Conservation (phyloP, 2,113 vertebrate species). For the Pleuronectes platessa region DNA sequence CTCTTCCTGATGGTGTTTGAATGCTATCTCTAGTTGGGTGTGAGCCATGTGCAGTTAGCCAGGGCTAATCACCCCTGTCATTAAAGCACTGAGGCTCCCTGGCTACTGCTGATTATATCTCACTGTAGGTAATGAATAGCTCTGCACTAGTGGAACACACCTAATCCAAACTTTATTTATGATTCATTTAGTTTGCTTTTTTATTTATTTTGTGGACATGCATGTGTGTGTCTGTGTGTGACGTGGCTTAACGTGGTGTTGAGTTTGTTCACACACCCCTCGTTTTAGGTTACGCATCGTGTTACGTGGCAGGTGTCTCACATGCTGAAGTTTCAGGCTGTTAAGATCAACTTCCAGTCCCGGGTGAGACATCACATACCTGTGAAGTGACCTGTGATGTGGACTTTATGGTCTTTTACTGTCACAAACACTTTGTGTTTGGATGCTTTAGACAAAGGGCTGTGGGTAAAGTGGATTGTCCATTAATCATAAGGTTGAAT, state of each 20-base stretch:
- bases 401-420: neutral
- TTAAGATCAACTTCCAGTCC: constrained; percentile 28
- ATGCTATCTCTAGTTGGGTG: constrained; percentile 25
- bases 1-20: constrained; percentile 26
- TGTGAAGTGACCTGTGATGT: constrained; percentile 6
- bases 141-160: neutral
- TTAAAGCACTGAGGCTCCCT: constrained; percentile 39
- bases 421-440: no score
- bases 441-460: no score
- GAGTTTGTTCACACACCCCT: constrained; percentile 1
- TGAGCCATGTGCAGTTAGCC: constrained; percentile 12
- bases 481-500: no score
- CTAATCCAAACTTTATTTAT: constrained; percentile 22
- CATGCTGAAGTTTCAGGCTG: constrained; percentile 12
- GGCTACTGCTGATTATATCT: constrained; percentile 48
- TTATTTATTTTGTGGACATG: constrained; percentile 7
- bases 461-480: no score
- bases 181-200: neutral
- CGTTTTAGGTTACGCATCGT: constrained; percentile 46
- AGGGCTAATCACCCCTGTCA: constrained; percentile 51
- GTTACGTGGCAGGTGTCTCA: constrained; percentile 29
- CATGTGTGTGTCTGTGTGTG: neutral
- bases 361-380: neutral
- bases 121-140: constrained; percentile 50
- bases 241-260: neutral